Evolutionary conservation across 2,888 invertebrate genomes (phyloP), one percentile per base, ranked within the genome.

Genomic region (Ryuthela nishihirai): DNA sequence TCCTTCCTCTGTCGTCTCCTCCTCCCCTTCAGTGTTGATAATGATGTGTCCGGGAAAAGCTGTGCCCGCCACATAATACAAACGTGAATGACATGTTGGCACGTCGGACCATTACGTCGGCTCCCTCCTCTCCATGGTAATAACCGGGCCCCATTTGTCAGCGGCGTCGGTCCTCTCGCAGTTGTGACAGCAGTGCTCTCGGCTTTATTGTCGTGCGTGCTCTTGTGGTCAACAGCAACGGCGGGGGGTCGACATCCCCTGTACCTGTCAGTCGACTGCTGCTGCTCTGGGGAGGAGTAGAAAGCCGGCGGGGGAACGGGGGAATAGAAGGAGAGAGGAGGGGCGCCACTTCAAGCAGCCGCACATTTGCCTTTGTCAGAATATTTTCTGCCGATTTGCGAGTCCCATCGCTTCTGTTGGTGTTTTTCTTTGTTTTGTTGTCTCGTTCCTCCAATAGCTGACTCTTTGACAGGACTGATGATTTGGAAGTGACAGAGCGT

Each of bases 1-100:
- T n/a, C n/a, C n/a, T n/a, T n/a, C n/a, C n/a, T n/a, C n/a, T n/a
- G n/a, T n/a, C n/a, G n/a, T n/a, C n/a, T n/a, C n/a, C n/a, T n/a
- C n/a, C n/a, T n/a, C n/a, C n/a, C n/a, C 44, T 25, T 48, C 29
- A 44, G 44, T 49, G 40, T 50, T 50, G 46, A 50, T 50, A 58
- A 50, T 50, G 50, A 50, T 46, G 50, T 46, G 56, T 55, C 42
- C 35, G 40, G 55, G 43, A n/a, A n/a, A n/a, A n/a, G n/a, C n/a
- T n/a, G 36, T 32, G 45, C 38, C 49, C 32, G 56, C 45, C 50
- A 50, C 56, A 50, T 58, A 58, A 54, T 52, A 46, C 50, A 46
- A 41, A 52, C 56, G 50, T 52, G 56, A 52, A 58, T 58, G 56
- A 58, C 56, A 58, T 58, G 56, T 58, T 58, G 56, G 56, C 56